Evolutionary conservation across 1,140 invertebrate genomes (phyloP), one percentile per base, ranked within the genome.

Genomic region (Diachasmimorpha longicaudata): DNA sequence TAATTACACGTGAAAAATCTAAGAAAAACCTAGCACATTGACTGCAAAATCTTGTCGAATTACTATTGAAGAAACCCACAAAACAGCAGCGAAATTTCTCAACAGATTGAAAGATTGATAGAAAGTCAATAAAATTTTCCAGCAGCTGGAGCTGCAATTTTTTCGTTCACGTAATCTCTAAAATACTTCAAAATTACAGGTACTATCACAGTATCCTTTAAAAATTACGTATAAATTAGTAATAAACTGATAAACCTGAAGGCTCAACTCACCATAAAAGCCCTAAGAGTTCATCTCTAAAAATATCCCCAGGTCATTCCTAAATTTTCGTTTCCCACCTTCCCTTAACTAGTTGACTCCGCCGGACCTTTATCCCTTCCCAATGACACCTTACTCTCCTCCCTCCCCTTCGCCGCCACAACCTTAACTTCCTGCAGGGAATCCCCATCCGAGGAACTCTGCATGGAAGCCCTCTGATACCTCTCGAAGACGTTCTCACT

Each of bases 401-500:
- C 48, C 23, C 55, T 66, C 31, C 46, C n/a, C 14, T 4, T 23
- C 9, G 9, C 58, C 19, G 23, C 23, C 19, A 80, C 79, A 0
- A 77, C 6, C 37, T 72, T 80, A 0, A 81, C n/a, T 44, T 82
- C 77, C 5, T 36, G 63, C 5, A 84, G 52, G 0, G 78, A 76
- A 31, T 44, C 74, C 1, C 71, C 52, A 23, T 67, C 46, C 16
- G 3, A 37, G 23, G 70, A 63, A 58, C 58, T 6, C 9, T 77
- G 74, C 14, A 79, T 73, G 0, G 72, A 81, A 10, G 74, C 74
- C 71, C 25, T 78, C 52, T 46, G 66, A 23, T 82, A 83, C 16
- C 82, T 74, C n/a, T 80, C 75, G 11, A 80, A 84, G 0, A 79
- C 78, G 80, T 80, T 75, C 11, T 77, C 69, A 19, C 9, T 39